Base-by-base conservation (phyloP, 2,113 vertebrate species). In the Platichthys flesus region DNA sequence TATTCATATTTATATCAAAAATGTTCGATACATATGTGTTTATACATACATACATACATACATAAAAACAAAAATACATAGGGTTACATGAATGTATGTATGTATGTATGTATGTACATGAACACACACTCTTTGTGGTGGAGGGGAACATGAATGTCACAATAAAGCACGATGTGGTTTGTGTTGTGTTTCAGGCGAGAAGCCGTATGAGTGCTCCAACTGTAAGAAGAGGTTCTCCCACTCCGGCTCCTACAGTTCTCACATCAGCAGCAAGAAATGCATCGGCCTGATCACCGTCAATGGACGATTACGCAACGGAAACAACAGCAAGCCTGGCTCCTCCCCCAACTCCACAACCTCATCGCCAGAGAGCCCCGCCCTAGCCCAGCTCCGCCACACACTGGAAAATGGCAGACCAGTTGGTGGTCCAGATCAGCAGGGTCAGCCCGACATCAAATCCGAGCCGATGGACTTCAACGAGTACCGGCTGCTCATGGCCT, bases 211-310 rank as follows among this genome's bases (percentile, higher is more conserved):
- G 91, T 99, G 97, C 93, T 96, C 97, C 84, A 98, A 97, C 94
- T 99, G 97, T 93, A 99, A 98, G 96, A 98, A 99, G 91, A 95
- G 97, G 79, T 99, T 99, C 91, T 99, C 97, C 72, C 97, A 99
- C 92, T 99, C 97, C 54, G 97, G 97, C 82, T 98, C 97, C 87
- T 99, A 99, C 94, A 98, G 97, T 93, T 99, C 97, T 54, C 97
- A 99, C 95, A 98, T 98, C 94, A 99, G 97, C 94, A 98, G 97
- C 94, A 98, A 98, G 94, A 99, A 99, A 91, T 99, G 97, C 90
- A 97, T 99, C 81, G 96, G 97, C 74, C 94, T 98, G 85, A 96
- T 97, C 69, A 94, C 96, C 52, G 93, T 97, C 76, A 97, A 97
- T 79, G 97, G 97, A 87, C 94, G 97, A 86, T 95, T 96, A 93